Evolutionary conservation across 2,888 invertebrate species (phyloP), one percentile per base, ranked within the genome.

Genomic region (Drosophila koepferae): DNA sequence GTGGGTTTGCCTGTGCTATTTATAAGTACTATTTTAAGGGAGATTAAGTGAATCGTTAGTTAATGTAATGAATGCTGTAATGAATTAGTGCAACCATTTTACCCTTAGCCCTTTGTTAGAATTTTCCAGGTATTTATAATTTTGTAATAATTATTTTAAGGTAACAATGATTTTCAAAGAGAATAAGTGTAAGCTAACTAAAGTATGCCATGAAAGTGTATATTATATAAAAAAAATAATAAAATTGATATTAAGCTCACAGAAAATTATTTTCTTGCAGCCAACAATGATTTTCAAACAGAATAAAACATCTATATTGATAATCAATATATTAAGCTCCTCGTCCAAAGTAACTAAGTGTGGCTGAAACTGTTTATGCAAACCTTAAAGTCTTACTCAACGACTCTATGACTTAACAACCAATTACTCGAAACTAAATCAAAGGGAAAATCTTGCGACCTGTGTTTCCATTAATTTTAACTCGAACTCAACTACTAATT

Each of bases 401-500:
- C 1, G 2, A 31, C 9, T 23, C 3, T n/a, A 56, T 40, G 40
- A 23, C 5, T 38, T 48, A 18, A 10, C 49, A 20, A 7, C 34
- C 23, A 67, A 41, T 60, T 40, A 28, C 3, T 6, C 7, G 8
- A 38, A 41, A 20, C 55, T 6, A 6, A 54, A 8, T 36, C 16
- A 64, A 38, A 59, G n/a, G 14, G 14, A n/a, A 58, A 65, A 31
- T 62, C 18, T 53, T 51, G 7, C 4, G 5, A 44, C 51, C 49
- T 51, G 41, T 49, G 43, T 16, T 23, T 36, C 36, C 34, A 36
- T 43, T 43, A n/a, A 41, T 23, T 40, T 43, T 41, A 9, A 70
- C 44, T 63, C 40, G 14, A 60, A 38, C 34, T 49, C 14, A n/a
- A 36, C 46, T 53, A 36, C 46, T 53, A 58, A 68, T 78, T 68